phyloP scores from a whole-genome alignment of 2,888 invertebrate species.

The Drosophila meridiana region DNA sequence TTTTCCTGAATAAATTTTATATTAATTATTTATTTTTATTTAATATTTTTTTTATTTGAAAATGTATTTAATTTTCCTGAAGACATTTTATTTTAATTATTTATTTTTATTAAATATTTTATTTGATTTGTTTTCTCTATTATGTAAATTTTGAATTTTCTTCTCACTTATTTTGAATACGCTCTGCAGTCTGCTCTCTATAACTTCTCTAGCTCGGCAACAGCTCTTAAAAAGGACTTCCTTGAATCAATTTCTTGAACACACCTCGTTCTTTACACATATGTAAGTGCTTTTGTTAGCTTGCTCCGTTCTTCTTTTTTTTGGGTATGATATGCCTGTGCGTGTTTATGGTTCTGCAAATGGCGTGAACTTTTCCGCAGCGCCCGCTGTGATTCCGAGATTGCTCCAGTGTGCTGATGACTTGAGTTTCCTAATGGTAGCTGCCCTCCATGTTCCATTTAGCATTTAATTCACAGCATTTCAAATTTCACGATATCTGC shows the following conservation, averaged over 20 bases:
- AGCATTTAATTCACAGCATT: not conserved
- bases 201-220: not conserved
- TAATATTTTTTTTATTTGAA: no score
- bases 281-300: not conserved
- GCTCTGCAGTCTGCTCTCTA: not conserved
- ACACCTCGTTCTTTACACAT: constrained; percentile 20
- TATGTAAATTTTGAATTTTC: not conserved
- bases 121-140: not conserved
- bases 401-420: constrained; percentile 41
- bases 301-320: constrained; percentile 26
- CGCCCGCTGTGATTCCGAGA: constrained; percentile 71
- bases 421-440: constrained; percentile 24
- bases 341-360: constrained; percentile 64
- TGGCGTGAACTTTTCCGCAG: constrained; percentile 73
- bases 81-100: no score
- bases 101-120: not conserved
- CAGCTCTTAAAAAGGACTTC: no score
- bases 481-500: constrained; percentile 5
- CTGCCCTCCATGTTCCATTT: constrained; percentile 2
- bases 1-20: no score
- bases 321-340: not conserved
- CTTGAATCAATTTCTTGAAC: not conserved
- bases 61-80: no score
- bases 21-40: no score
- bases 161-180: not conserved